Conservation (phyloP, 2,797 vertebrate species). For the Helostoma temminkii region DNA sequence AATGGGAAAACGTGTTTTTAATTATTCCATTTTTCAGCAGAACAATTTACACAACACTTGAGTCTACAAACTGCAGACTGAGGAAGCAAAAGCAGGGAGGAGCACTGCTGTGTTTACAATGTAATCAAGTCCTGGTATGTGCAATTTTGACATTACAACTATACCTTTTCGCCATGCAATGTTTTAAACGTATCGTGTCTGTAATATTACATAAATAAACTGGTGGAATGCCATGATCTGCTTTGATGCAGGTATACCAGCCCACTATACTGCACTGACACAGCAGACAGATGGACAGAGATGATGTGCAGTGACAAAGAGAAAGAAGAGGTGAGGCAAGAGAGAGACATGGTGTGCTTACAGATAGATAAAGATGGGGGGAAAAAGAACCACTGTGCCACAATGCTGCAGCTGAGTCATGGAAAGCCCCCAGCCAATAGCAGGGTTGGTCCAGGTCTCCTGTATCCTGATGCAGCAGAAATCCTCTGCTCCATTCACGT, state of each 20-base stretch:
- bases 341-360: constrained; percentile 40
- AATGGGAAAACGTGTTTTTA: constrained; percentile 11
- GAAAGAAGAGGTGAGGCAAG: constrained; percentile 22
- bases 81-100: not conserved
- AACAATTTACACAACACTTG: not conserved
- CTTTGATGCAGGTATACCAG: constrained; percentile 5
- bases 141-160: constrained; percentile 7
- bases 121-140: not conserved
- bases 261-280: constrained; percentile 8
- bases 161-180: not conserved
- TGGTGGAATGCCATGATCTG: constrained; percentile 21
- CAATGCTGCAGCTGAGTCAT: constrained; percentile 78
- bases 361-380: constrained; percentile 3
- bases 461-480: constrained; percentile 82
- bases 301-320: constrained; percentile 17
- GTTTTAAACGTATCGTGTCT: not conserved
- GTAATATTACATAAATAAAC: constrained; percentile 24
- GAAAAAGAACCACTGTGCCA: constrained; percentile 29
- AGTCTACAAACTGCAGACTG: constrained; percentile 11
- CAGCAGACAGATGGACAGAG: constrained; percentile 32
- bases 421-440: constrained; percentile 69
- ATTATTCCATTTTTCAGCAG: constrained; percentile 8
- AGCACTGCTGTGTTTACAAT: constrained; percentile 12
- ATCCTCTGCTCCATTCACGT: constrained; percentile 52
- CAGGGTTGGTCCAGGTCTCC: constrained; percentile 41